Conservation (phyloP, 1,140 invertebrate genomes). For the Drosophila dunni region DNA sequence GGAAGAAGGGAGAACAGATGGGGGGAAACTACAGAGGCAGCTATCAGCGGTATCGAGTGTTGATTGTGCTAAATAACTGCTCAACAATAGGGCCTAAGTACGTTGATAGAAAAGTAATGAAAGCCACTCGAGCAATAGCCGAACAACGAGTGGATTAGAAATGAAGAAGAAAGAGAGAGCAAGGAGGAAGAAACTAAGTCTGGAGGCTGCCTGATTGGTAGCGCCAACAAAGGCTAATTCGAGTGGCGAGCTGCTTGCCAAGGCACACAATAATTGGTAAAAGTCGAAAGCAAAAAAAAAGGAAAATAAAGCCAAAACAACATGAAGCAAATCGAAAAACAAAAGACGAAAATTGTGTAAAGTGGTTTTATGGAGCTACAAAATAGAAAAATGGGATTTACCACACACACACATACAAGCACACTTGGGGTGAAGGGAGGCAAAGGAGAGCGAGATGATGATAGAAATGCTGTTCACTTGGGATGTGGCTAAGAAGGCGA, state of each 20-base stretch:
- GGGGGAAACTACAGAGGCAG: slow-evolving; percentile 13
- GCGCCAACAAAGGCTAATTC: slow-evolving; percentile 81
- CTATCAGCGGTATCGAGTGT: slow-evolving; percentile 77
- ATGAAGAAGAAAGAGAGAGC: neutral
- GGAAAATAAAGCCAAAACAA: slow-evolving; percentile 41
- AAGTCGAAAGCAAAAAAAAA: slow-evolving; percentile 50
- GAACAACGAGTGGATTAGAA: slow-evolving; percentile 1
- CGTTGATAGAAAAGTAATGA: slow-evolving; percentile 83
- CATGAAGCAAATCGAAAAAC: slow-evolving; percentile 77
- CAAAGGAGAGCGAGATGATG: slow-evolving; percentile 20
- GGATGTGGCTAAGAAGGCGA: slow-evolving; percentile 49
- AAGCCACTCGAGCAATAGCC: slow-evolving; percentile 48
- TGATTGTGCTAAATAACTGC: slow-evolving; percentile 83
- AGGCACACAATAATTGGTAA: slow-evolving; percentile 78
- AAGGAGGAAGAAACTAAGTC: slow-evolving; percentile 1
- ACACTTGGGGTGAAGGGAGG: neutral
- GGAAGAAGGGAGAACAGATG: neutral
- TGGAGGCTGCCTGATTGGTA: slow-evolving; percentile 69
- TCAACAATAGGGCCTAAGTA: slow-evolving; percentile 80
- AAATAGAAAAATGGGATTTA: slow-evolving; percentile 83
- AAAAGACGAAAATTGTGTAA: slow-evolving; percentile 83
- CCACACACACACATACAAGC: slow-evolving; percentile 58
- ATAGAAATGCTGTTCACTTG: slow-evolving; percentile 29
- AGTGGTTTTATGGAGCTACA: slow-evolving; percentile 82
- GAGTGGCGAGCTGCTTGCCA: slow-evolving; percentile 58